These are phyloP conservation scores for Lasioglossum villosulum DNA, from an alignment of 2,888 invertebrate genomes.

Conservation along the genomic window DNA sequence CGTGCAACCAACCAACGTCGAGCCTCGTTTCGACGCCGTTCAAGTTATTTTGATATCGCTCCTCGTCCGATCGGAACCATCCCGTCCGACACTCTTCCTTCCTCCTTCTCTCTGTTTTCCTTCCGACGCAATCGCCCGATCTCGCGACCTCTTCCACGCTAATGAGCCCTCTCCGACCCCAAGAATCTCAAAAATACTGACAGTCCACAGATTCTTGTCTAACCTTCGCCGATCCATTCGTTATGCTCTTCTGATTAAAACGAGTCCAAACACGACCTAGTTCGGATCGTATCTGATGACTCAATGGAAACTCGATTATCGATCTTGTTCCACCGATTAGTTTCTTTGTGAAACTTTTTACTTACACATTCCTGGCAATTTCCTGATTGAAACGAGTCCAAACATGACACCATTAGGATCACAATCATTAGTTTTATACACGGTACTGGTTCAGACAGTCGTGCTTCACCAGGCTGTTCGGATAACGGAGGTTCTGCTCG, in stretches of 20 bases:
- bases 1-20: neutral
- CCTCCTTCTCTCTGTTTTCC: constrained; percentile 8
- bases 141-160: neutral
- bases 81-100: neutral
- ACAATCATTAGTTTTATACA: neutral
- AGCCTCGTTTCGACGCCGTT: constrained; percentile 1
- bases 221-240: neutral
- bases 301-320: no score
- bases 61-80: constrained; percentile 5
- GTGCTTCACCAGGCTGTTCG: neutral
- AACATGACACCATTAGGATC: neutral
- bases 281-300: no score
- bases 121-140: constrained; percentile 26
- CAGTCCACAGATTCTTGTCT: neutral
- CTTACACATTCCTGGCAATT: no score
- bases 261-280: neutral
- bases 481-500: neutral
- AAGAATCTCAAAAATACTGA: neutral
- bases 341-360: no score
- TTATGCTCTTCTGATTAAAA: neutral
- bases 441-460: neutral
- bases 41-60: constrained; percentile 5
- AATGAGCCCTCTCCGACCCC: neutral
- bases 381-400: no score
- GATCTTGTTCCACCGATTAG: no score